Conservation (phyloP, 2,888 invertebrate species). For the Pristionchus arcanus region DNA sequence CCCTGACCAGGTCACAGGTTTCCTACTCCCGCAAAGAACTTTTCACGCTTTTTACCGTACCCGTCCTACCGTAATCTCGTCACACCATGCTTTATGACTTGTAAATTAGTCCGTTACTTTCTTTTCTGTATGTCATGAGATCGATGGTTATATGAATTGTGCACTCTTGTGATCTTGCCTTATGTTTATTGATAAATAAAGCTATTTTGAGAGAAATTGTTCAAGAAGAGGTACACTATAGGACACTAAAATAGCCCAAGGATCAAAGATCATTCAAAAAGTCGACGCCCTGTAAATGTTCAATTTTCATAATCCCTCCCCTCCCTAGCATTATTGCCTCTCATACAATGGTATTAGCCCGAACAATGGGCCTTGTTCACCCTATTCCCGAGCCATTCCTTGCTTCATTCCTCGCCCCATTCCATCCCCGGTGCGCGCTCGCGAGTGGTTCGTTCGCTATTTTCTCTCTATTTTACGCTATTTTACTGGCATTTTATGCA, state of each 20-base stretch:
- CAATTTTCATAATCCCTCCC: background rate
- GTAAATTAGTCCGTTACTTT: background rate
- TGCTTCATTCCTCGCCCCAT: background rate
- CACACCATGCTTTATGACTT: background rate
- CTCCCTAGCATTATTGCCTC: background rate
- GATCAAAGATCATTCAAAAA: too few species aligned
- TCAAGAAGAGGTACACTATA: too few species aligned
- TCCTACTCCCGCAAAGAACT: background rate
- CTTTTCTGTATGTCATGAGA: background rate
- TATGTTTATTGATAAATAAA: background rate
- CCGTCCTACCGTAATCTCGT: background rate
- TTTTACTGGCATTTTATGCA: too few species aligned
- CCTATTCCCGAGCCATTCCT: background rate
- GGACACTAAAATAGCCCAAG: too few species aligned
- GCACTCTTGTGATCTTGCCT: conserved; percentile 38
- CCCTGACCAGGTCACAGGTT: conserved; percentile 21
- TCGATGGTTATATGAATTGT: conserved; percentile 6
- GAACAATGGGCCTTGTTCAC: background rate
- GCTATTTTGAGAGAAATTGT: background rate
- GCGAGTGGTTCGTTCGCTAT: background rate
- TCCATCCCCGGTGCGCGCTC: background rate
- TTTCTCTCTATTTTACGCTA: background rate
- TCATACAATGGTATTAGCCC: background rate
- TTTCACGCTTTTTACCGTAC: background rate
- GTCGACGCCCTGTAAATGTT: background rate